These are phyloP conservation scores for Pyrrhia umbra DNA, from an alignment of 2,888 invertebrate species.

Conservation along the genomic window DNA sequence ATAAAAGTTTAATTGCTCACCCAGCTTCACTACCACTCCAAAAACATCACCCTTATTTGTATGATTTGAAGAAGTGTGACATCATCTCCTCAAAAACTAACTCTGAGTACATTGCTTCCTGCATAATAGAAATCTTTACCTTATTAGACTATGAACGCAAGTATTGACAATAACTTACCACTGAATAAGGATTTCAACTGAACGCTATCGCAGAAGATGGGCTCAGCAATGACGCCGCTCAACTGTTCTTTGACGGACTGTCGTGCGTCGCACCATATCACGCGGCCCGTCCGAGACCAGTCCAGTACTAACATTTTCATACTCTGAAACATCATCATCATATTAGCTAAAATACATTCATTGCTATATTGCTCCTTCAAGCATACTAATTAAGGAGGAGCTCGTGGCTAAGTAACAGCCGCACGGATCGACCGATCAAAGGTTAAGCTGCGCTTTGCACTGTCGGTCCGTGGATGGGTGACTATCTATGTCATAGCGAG, in stretches of 20 bases:
- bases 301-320: conserved; percentile 81
- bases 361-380: too few species aligned
- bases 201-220: conserved; percentile 75
- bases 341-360: neutral
- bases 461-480: too few species aligned
- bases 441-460: too few species aligned
- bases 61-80: too few species aligned
- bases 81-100: too few species aligned
- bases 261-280: conserved; percentile 80
- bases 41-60: too few species aligned
- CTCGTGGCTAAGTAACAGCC: too few species aligned
- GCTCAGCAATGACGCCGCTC: conserved; percentile 71
- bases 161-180: conserved; percentile 64
- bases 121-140: neutral
- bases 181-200: conserved; percentile 68
- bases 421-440: too few species aligned
- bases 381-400: too few species aligned
- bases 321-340: conserved; percentile 70
- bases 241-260: conserved; percentile 75
- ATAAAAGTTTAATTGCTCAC: too few species aligned
- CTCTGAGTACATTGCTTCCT: neutral
- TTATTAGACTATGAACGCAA: neutral
- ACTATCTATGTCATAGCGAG: too few species aligned
- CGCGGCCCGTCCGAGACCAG: conserved; percentile 76
- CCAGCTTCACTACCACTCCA: too few species aligned